phyloP scores from a whole-genome alignment of 2,888 invertebrate species.

The Philonicus albiceps region DNA sequence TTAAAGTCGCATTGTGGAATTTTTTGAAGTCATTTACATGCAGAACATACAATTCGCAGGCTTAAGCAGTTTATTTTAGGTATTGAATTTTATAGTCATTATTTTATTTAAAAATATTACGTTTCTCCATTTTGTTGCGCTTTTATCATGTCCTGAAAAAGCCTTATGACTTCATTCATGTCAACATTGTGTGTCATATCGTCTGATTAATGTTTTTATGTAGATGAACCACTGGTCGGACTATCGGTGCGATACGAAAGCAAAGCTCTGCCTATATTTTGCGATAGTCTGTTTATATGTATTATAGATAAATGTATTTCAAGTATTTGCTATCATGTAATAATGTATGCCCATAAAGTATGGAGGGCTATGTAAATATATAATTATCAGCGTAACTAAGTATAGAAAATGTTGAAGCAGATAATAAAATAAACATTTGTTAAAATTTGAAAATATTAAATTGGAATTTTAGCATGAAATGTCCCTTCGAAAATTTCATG shows the following conservation, averaged over 20 bases:
- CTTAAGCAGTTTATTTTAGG: neutral
- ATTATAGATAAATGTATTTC: neutral
- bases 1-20: neutral
- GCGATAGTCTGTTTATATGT: neutral
- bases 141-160: neutral
- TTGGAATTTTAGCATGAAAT: no score
- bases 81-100: neutral
- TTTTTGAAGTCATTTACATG: neutral
- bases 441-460: neutral
- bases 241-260: no score
- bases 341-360: neutral
- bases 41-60: neutral
- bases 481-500: no score
- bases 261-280: neutral
- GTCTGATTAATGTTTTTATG: neutral
- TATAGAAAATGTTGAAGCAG: neutral
- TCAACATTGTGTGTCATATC: neutral
- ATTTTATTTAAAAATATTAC: neutral
- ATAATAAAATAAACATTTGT: neutral
- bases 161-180: neutral
- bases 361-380: neutral
- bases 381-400: neutral
- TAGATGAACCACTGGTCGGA: no score
- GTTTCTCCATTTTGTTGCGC: neutral
- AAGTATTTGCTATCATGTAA: neutral